These are phyloP conservation scores for Halictus quadricinctus DNA, from an alignment of 2,888 invertebrate species.

Conservation along the genomic window DNA sequence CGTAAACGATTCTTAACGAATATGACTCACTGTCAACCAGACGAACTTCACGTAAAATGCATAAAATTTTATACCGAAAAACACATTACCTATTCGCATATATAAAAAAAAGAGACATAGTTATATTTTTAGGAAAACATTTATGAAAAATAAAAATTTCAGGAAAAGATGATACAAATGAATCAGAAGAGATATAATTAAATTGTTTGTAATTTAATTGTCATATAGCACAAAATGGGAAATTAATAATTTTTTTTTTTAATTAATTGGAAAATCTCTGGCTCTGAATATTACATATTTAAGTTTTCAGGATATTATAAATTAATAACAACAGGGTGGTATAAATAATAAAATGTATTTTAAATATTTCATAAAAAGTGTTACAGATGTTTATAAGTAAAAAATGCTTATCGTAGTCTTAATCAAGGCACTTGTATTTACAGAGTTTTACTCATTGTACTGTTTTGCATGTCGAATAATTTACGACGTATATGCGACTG, in stretches of 20 bases:
- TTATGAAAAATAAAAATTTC: too few species aligned
- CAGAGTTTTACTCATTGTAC: constrained; percentile 45
- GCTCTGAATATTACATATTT: neutral
- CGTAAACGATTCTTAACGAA: neutral
- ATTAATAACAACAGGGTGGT: constrained; percentile 18
- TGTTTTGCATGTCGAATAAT: constrained; percentile 33
- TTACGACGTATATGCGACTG: constrained; percentile 19
- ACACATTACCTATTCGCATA: neutral
- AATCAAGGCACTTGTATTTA: constrained; percentile 76
- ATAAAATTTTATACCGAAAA: neutral
- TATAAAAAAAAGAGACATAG: neutral
- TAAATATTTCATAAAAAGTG: constrained; percentile 77
- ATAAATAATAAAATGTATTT: constrained; percentile 79
- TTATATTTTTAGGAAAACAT: neutral
- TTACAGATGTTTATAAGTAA: constrained; percentile 69
- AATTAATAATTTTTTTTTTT: neutral
- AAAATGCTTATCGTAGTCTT: constrained; percentile 53
- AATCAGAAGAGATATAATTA: neutral
- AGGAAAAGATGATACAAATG: neutral
- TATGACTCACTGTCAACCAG: neutral
- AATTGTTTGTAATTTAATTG: neutral
- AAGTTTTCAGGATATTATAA: neutral
- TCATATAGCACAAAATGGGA: neutral
- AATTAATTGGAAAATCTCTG: neutral
- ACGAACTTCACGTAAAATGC: neutral